A percentile compares a stretch with the other conserved stretches of the same genome.
These are phyloP conservation scores for Fissipunctia ypsillon DNA, from an alignment of 2,888 invertebrate species.

Conservation along the genomic window DNA sequence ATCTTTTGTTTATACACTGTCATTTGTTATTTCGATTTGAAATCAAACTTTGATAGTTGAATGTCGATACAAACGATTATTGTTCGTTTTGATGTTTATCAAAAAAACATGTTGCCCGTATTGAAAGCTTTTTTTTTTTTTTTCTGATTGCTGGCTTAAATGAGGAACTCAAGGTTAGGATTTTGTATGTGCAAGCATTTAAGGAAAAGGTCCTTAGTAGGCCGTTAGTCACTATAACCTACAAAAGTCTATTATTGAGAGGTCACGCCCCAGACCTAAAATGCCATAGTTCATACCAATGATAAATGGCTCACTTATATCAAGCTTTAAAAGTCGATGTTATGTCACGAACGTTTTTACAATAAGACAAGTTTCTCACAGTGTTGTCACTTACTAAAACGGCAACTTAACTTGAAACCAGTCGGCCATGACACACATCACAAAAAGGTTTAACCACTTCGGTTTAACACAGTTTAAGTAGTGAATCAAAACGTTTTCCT, in stretches of 20 bases:
- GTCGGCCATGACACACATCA: slow-evolving; percentile 63
- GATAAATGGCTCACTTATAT: slow-evolving; percentile 24
- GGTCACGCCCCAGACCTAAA: slow-evolving; percentile 39
- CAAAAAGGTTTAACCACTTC: slow-evolving; percentile 37
- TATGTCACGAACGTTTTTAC: slow-evolving; percentile 47
- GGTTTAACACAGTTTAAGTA: slow-evolving; percentile 33
- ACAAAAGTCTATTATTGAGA: slow-evolving; percentile 11
- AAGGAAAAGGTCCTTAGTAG: background rate
- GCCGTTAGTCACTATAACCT: background rate
- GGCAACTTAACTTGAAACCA: slow-evolving; percentile 41
- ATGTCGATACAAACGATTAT: no score
- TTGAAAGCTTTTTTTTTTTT: no score
- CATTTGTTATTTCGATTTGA: background rate
- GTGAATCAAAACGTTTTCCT: slow-evolving; percentile 57
- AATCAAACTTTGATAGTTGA: no score
- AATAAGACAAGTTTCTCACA: slow-evolving; percentile 39
- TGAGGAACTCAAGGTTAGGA: background rate
- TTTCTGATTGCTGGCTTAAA: no score
- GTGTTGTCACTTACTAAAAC: slow-evolving; percentile 36
- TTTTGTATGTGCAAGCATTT: background rate
- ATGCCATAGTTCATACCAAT: slow-evolving; percentile 22
- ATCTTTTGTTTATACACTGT: background rate
- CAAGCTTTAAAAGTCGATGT: slow-evolving; percentile 36
- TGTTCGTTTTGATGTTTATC: background rate
- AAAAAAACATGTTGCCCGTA: background rate